These are phyloP conservation scores for Stegastes partitus DNA, from an alignment of 2,113 vertebrate genomes.

Conservation along the genomic window DNA sequence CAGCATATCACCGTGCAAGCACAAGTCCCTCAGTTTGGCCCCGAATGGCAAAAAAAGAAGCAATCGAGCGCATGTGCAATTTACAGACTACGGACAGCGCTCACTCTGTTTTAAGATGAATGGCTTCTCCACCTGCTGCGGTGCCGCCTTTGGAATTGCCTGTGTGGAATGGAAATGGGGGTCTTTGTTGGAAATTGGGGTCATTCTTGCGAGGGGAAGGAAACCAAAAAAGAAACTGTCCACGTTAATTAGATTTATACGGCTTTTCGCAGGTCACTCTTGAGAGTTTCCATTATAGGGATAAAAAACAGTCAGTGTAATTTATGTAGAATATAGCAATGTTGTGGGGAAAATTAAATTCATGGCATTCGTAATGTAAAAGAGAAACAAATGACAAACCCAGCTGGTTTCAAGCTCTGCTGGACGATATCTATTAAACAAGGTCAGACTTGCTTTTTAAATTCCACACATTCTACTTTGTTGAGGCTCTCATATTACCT, in stretches of 20 bases:
- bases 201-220: neutral
- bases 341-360: neutral
- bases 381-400: neutral
- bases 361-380: neutral
- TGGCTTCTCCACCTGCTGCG: slow-evolving; percentile 8
- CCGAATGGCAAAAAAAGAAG: slow-evolving; percentile 29
- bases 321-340: neutral
- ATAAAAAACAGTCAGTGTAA: slow-evolving; percentile 6
- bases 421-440: too few relatives aligned
- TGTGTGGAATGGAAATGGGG: slow-evolving; percentile 27
- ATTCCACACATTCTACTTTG: too few relatives aligned
- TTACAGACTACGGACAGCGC: neutral
- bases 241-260: slow-evolving; percentile 5
- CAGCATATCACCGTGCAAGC: neutral
- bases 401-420: neutral
- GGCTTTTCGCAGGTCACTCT: neutral
- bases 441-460: too few relatives aligned
- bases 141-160: slow-evolving; percentile 32
- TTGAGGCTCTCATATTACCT: too few relatives aligned
- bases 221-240: neutral
- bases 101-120: slow-evolving; percentile 42
- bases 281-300: neutral
- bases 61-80: slow-evolving; percentile 33
- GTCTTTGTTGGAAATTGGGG: slow-evolving; percentile 46
- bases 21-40: neutral